A percentile compares a stretch with the other conserved stretches of the same genome.
Evolutionary conservation across 2,797 vertebrate species (phyloP).

Genomic region (Sebastes nivosus): DNA sequence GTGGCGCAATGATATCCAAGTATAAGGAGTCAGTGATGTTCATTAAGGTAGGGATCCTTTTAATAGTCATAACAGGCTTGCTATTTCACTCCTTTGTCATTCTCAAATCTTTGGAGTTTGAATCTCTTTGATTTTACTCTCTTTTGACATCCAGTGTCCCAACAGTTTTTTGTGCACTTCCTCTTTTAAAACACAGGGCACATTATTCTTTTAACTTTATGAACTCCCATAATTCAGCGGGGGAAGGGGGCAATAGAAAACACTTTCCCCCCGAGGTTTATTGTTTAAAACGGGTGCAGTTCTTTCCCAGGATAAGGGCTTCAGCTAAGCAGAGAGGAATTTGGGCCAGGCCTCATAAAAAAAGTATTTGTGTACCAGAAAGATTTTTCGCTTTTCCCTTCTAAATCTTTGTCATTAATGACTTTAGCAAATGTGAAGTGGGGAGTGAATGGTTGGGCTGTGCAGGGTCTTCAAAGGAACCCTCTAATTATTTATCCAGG

Average conservation of each 20-base stretch:
- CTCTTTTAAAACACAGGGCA: slow-evolving; percentile 62
- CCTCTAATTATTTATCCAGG: slow-evolving; percentile 87
- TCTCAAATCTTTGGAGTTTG: slow-evolving; percentile 19
- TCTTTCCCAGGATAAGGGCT: slow-evolving; percentile 82
- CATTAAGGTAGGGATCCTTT: slow-evolving; percentile 23
- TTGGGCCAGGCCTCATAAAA: slow-evolving; percentile 81
- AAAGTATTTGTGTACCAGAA: slow-evolving; percentile 84
- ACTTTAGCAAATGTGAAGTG: slow-evolving; percentile 86
- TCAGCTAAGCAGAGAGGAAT: slow-evolving; percentile 83
- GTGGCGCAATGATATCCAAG: slow-evolving; percentile 36
- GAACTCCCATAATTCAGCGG: slow-evolving; percentile 76
- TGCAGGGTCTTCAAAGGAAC: slow-evolving; percentile 80
- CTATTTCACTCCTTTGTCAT: slow-evolving; percentile 40
- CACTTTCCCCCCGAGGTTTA: slow-evolving; percentile 77
- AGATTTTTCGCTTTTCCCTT: slow-evolving; percentile 80
- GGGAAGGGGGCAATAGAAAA: slow-evolving; percentile 66
- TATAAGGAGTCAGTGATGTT: slow-evolving; percentile 30
- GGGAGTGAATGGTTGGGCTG: slow-evolving; percentile 74
- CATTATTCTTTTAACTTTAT: slow-evolving; percentile 80
- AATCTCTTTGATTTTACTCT: slow-evolving; percentile 23
- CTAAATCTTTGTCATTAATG: slow-evolving; percentile 87
- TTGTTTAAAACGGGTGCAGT: slow-evolving; percentile 79
- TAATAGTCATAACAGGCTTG: slow-evolving; percentile 30
- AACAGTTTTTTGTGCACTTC: slow-evolving; percentile 51
- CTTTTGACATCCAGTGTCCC: slow-evolving; percentile 38